Percentiles rank a stretch among this genome's conserved stretches.
phyloP scores from a whole-genome alignment of 2,888 invertebrate species.

The Pseudoips prasinana region DNA sequence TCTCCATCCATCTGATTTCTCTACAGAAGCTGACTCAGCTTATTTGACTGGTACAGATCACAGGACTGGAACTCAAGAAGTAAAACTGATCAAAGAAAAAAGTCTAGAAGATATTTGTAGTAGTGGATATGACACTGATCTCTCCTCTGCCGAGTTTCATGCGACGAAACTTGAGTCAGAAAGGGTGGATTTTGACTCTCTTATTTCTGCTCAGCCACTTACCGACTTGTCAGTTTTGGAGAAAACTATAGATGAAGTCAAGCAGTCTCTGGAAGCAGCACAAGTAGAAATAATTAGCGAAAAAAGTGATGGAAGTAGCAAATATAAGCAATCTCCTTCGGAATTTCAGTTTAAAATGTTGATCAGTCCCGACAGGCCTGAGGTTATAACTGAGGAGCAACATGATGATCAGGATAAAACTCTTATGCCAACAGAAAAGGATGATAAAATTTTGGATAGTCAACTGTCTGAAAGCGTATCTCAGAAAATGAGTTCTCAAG shows the following conservation, averaged over 20 bases:
- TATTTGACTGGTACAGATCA: constrained; percentile 72
- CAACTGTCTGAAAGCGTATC: constrained; percentile 68
- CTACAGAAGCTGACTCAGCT: constrained; percentile 77
- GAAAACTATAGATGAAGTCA: constrained; percentile 87
- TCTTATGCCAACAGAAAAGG: constrained; percentile 38
- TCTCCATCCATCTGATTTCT: constrained; percentile 75
- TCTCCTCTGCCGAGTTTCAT: constrained; percentile 84
- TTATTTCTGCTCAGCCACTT: constrained; percentile 74
- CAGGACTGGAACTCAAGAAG: constrained; percentile 69
- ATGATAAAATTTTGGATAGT: constrained; percentile 49
- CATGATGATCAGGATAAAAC: constrained; percentile 66
- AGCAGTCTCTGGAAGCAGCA: constrained; percentile 86
- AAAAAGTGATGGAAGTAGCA: constrained; percentile 84
- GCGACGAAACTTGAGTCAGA: constrained; percentile 77
- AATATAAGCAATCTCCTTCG: constrained; percentile 87
- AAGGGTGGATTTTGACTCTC: constrained; percentile 74
- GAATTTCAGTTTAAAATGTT: constrained; percentile 87
- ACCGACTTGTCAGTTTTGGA: constrained; percentile 83
- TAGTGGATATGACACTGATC: constrained; percentile 86
- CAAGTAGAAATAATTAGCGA: constrained; percentile 86
- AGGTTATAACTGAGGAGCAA: constrained; percentile 83
- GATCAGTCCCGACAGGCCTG: constrained; percentile 77
- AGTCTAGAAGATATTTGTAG: constrained; percentile 85
- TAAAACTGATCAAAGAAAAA: constrained; percentile 73
- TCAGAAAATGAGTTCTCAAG: constrained; percentile 67